Base-by-base conservation (phyloP, 2,888 invertebrate species). In the Chrysotoxum bicinctum region DNA sequence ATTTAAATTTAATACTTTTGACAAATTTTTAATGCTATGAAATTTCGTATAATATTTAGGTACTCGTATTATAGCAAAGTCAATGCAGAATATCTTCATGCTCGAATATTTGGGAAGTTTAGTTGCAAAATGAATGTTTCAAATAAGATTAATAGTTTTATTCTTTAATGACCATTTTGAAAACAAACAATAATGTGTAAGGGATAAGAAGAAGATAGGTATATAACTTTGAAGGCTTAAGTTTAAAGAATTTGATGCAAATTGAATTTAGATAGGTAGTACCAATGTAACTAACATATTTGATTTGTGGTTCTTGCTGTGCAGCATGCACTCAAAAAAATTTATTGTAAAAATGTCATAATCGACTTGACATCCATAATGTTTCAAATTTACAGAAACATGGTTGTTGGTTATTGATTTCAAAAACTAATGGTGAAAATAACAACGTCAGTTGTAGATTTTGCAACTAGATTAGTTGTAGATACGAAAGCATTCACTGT, bases 111-210 rank as follows among this genome's bases (percentile, higher is more conserved):
- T 19, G 56, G 16, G 7, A 56, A 56, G 19, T 21, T 32, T 12
- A 19, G 5, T 32, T 56, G 12, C 14, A 16, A 7, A 19, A 14
- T 12, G 0, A 56, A 35, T 56, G 19, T 35, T 35, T 35, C 32
- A 56, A 56, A 56, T 16, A 21, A 56, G 56, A 56, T 56, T 56
- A 35, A 56, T 56, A 35, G 56, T 19, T 35, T 32, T 6, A 14
- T 21, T 56, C 56, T 56, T 19, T 56, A 32, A 35, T 2, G 3
- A 7, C 7, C 56, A 56, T 35, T 12, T 56, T 35, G 10, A 19
- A 14, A 19, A 32, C 10, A 9, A 19, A 32, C 19, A 35, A 12
- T 32, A 32, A n/a, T n/a, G n/a, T n/a, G n/a, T 16, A 9, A 30
- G 9, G 14, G 19, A 48, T 7, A 21, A 21, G 19, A 21, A 48